Evolutionary conservation across 2,888 invertebrate genomes (phyloP), one percentile per base, ranked within the genome.

Genomic region (Sarcophaga rosellei): DNA sequence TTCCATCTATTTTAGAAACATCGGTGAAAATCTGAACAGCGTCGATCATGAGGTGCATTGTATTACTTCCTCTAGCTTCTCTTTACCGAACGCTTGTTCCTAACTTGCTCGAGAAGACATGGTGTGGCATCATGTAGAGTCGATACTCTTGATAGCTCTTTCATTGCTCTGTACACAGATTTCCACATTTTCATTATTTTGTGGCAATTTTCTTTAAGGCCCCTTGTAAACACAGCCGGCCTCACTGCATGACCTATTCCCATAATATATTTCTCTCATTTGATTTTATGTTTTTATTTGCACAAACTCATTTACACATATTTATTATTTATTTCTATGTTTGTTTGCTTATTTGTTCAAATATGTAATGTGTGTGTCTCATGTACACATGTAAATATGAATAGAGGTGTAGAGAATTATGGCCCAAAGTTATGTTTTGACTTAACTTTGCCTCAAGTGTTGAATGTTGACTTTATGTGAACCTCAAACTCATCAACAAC

Each of bases 391-490:
- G 59, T 66, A 76, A 61, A 70, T 63, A 23, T 47, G 11, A 23
- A 21, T 69, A 44, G 11, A 63, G 65, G 66, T 83, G 69, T 76
- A 69, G n/a, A 69, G n/a, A 73, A 57, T 78, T 78, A 11, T 78
- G 68, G 21, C 84, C 75, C 47, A 53, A 80, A 84, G 84, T 35
- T 20, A 76, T 84, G 25, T 82, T 77, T n/a, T 73, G 77, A 53
- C 66, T 79, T 70, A 75, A 68, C 59, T 62, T n/a, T 23, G 76
- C 84, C 76, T 85, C 12, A 85, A 85, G 84, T 85, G 84, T 75
- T 75, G 57, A 77, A 73, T 85, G 84, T 85, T 85, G 84, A 85
- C 84, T 85, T 81, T 85, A 77, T 45, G 61, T 85, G 84, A 85
- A 85, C 84, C 81, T 85, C 73, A 68, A 23, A 0, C 35, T 35